Conservation (phyloP, 2,113 vertebrate species). For the Rana temporaria region DNA sequence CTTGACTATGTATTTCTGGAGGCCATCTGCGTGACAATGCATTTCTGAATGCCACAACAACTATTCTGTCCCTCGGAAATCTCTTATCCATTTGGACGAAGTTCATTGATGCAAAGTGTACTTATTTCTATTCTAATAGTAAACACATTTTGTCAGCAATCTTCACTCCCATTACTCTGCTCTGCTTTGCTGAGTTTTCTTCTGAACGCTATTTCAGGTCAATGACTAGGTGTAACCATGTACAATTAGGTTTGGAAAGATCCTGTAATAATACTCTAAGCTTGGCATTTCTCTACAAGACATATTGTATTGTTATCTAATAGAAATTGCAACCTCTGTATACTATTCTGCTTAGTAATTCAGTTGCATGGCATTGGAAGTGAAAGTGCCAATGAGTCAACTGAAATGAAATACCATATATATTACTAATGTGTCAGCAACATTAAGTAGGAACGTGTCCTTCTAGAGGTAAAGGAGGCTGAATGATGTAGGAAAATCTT, state of each 20-base stretch:
- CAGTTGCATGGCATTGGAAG: slow-evolving; percentile 17
- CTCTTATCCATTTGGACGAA: too few species aligned
- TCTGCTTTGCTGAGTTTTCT: too few species aligned
- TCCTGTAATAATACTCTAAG: slow-evolving; percentile 1
- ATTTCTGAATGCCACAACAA: too few species aligned
- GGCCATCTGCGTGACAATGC: too few species aligned
- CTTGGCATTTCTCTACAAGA: neutral
- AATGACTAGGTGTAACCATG: neutral
- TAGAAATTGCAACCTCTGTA: slow-evolving; percentile 15
- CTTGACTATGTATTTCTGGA: too few species aligned
- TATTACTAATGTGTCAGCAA: slow-evolving; percentile 51
- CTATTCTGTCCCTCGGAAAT: too few species aligned
- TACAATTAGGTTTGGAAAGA: neutral
- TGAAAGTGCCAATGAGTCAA: slow-evolving; percentile 39
- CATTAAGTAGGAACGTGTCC: slow-evolving; percentile 39
- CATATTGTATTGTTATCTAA: neutral
- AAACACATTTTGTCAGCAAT: too few species aligned
- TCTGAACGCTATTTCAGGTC: too few species aligned
- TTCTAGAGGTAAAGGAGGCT: slow-evolving; percentile 47
- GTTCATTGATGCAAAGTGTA: too few species aligned
- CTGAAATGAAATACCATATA: slow-evolving; percentile 53
- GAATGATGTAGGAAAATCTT: slow-evolving; percentile 36
- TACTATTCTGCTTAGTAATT: slow-evolving; percentile 36
- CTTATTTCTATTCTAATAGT: too few species aligned
- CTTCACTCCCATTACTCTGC: too few species aligned